These are phyloP conservation scores for Drosophila hamatofila DNA, from an alignment of 2,888 invertebrate genomes.

Conservation along the genomic window DNA sequence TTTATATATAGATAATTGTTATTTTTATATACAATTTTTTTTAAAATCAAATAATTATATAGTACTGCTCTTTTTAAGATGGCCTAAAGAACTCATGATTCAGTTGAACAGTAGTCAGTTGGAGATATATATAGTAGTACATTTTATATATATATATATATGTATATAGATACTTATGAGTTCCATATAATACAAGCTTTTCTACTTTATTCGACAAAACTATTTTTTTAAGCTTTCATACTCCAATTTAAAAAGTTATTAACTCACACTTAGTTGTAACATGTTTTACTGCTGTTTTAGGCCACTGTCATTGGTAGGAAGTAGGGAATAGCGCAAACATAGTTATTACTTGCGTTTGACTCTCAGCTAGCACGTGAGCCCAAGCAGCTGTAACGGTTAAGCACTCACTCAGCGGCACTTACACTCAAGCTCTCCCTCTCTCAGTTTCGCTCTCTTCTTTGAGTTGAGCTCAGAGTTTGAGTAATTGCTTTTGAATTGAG, in stretches of 20 bases:
- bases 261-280: not conserved
- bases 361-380: conserved; percentile 3
- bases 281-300: not conserved
- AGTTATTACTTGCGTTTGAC: not conserved
- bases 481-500: conserved; percentile 38
- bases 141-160: no score
- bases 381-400: conserved; percentile 5
- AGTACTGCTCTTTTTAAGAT: no score
- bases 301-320: not conserved
- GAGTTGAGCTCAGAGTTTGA: conserved; percentile 8
- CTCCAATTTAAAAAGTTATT: not conserved
- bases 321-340: not conserved
- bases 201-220: no score
- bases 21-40: not conserved
- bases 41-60: no score
- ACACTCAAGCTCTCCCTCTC: not conserved
- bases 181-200: no score
- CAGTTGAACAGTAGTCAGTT: no score
- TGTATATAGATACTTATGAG: no score
- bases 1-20: not conserved
- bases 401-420: not conserved
- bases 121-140: no score
- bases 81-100: no score
- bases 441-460: not conserved
- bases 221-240: no score